phyloP scores from a whole-genome alignment of 2,113 vertebrate species.

The Hyaena hyaena region DNA sequence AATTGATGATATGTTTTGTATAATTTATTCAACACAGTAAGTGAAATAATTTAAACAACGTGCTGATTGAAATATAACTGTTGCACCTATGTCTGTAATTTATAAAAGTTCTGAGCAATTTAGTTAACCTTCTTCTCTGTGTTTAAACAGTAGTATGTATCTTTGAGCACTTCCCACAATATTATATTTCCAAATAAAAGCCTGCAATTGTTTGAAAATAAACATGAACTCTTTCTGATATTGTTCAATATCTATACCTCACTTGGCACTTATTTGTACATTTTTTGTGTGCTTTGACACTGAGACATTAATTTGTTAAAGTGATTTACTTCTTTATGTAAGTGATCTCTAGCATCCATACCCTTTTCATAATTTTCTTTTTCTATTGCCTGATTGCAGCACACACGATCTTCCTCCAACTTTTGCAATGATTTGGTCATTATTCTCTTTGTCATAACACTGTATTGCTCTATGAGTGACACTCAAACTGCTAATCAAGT shows the following conservation, averaged over 20 bases:
- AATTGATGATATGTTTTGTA: conserved; percentile 48
- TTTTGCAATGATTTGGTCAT: not conserved
- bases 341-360: not conserved
- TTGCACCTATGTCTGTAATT: not conserved
- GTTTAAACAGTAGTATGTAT: not conserved
- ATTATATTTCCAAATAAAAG: conserved; percentile 36
- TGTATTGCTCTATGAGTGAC: not conserved
- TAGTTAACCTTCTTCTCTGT: not conserved
- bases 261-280: not conserved
- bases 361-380: not conserved
- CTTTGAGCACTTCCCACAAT: not conserved
- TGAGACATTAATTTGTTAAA: not conserved
- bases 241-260: not conserved
- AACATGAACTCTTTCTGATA: not conserved
- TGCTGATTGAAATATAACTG: conserved; percentile 56
- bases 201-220: conserved; percentile 9
- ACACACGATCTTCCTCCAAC: not conserved
- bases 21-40: conserved; percentile 59
- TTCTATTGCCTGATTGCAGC: not conserved
- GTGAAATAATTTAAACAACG: conserved; percentile 42
- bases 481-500: not conserved
- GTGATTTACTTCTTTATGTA: not conserved
- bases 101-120: conserved; percentile 39
- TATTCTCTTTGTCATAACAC: not conserved
- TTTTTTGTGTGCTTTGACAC: not conserved